These are phyloP conservation scores for Macquaria australasica DNA, from an alignment of 2,113 vertebrate genomes.

Conservation along the genomic window DNA sequence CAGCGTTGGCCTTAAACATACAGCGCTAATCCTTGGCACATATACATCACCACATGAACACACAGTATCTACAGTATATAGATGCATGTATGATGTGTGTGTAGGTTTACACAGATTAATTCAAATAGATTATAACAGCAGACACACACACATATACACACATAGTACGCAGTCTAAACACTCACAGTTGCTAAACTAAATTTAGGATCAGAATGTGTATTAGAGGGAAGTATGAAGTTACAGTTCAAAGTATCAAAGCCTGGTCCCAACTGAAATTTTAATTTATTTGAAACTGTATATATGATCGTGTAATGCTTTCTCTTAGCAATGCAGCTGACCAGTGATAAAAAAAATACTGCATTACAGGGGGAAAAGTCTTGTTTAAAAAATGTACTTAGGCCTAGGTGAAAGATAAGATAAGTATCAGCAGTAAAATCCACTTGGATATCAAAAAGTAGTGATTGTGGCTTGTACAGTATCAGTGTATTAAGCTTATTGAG, in stretches of 20 bases:
- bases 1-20: conserved; percentile 13
- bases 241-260: not conserved
- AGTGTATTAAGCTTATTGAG: no score
- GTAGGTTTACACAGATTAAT: not conserved
- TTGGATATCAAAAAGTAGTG: not conserved
- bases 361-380: not conserved
- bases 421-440: not conserved
- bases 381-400: not conserved
- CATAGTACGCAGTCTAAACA: not conserved
- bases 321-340: not conserved
- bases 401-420: not conserved
- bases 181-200: not conserved
- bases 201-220: not conserved
- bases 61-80: not conserved
- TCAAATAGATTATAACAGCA: not conserved
- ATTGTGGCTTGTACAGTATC: not conserved
- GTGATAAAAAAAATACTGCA: not conserved
- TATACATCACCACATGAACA: not conserved
- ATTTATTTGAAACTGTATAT: not conserved
- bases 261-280: not conserved
- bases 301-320: not conserved
- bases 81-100: not conserved
- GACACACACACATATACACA: no score
- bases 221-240: not conserved
- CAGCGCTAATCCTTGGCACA: conserved; percentile 54